Evolutionary conservation across 2,113 vertebrate species (phyloP).

Genomic region (Phylloscopus trochiloides): DNA sequence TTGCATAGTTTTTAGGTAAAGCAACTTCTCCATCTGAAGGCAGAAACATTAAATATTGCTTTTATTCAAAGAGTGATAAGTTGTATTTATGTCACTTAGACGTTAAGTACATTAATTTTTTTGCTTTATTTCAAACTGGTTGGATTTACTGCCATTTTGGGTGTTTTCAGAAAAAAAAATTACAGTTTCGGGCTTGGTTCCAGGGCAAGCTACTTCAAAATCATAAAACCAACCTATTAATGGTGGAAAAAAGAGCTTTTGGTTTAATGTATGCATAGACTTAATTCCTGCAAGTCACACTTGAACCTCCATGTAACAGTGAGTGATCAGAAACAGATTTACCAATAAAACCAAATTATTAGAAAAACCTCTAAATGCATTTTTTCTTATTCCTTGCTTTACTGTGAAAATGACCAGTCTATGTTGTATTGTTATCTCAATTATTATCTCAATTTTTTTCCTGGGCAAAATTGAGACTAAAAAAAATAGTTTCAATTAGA

Average conservation of each 20-base stretch:
- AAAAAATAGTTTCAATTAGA: neutral
- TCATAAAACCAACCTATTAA: neutral
- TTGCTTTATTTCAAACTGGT: neutral
- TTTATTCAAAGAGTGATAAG: neutral
- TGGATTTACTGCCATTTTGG: neutral
- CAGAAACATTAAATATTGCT: neutral
- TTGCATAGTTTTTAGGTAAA: neutral
- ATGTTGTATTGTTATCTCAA: neutral
- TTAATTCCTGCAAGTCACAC: neutral
- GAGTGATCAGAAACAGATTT: neutral
- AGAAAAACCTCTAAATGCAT: neutral
- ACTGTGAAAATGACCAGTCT: neutral
- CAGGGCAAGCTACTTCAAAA: neutral
- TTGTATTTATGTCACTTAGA: neutral
- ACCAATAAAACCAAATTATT: neutral
- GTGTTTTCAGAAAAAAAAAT: neutral
- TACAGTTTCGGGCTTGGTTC: neutral
- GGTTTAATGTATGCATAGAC: neutral
- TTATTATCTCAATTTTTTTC: neutral
- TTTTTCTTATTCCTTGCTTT: neutral
- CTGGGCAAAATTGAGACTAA: neutral
- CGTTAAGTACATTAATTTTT: neutral
- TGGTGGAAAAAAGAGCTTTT: neutral
- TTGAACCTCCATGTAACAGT: neutral
- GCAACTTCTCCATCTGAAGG: neutral